Conservation (phyloP, 2,888 invertebrate species). For the Ichneumoninae sp. region DNA sequence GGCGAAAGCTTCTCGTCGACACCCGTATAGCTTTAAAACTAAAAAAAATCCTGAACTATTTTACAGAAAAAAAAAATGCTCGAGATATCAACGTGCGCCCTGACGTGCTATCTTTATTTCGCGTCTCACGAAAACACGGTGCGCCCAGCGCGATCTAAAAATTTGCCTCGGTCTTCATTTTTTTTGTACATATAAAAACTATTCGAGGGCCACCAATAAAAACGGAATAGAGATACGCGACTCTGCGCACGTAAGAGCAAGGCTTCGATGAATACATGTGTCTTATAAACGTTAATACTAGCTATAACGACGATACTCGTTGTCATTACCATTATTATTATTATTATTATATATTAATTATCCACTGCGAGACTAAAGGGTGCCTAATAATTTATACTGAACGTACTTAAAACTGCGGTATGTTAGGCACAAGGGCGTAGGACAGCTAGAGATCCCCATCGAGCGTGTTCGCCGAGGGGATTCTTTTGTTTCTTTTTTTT, state of each 20-base stretch:
- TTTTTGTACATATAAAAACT: slow-evolving; percentile 55
- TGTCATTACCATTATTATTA: slow-evolving; percentile 57
- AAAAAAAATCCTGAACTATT: slow-evolving; percentile 44
- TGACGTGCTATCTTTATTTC: slow-evolving; percentile 37
- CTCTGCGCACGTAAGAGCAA: slow-evolving; percentile 61
- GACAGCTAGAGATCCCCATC: slow-evolving; percentile 13
- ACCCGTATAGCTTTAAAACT: slow-evolving; percentile 14
- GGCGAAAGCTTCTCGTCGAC: slow-evolving; percentile 38
- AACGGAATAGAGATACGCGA: slow-evolving; percentile 36
- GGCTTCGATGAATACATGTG: slow-evolving; percentile 80
- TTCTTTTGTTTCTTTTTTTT: background rate
- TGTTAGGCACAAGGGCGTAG: slow-evolving; percentile 41
- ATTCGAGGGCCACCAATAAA: slow-evolving; percentile 10
- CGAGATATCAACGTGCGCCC: slow-evolving; percentile 24
- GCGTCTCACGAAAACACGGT: slow-evolving; percentile 14
- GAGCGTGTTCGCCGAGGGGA: slow-evolving; percentile 7
- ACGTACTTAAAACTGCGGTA: slow-evolving; percentile 66
- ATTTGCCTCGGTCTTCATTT: slow-evolving; percentile 5
- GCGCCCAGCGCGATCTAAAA: background rate
- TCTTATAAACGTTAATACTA: slow-evolving; percentile 79
- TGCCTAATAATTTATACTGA: slow-evolving; percentile 58
- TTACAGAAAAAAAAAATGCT: slow-evolving; percentile 20
- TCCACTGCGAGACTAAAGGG: slow-evolving; percentile 53
- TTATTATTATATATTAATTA: slow-evolving; percentile 46
- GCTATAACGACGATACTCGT: slow-evolving; percentile 51